Evolutionary conservation across 2,888 invertebrate genomes (phyloP).

Genomic region (Athripsodes cinereus): DNA sequence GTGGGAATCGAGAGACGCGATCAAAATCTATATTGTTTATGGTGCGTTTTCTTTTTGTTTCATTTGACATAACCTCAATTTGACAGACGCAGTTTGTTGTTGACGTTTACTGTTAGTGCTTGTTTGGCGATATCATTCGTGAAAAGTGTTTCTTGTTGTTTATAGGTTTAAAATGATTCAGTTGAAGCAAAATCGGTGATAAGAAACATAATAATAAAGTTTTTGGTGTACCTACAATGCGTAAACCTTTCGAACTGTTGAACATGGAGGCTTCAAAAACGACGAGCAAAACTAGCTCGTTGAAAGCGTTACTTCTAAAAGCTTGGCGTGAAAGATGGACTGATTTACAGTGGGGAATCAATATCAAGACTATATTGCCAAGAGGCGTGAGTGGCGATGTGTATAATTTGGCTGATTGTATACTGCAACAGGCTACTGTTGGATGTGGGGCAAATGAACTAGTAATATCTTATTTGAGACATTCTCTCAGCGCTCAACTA

Average conservation of each 20-base stretch:
- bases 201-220: neutral
- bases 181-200: neutral
- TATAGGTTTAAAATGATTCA: conserved; percentile 3
- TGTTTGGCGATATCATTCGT: neutral
- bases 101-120: conserved; percentile 13
- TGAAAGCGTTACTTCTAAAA: conserved; percentile 71
- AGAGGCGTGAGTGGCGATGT: conserved; percentile 90
- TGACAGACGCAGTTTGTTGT: neutral
- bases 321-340: conserved; percentile 97
- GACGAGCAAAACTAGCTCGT: conserved; percentile 74
- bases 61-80: conserved; percentile 15
- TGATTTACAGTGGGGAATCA: conserved; percentile 93
- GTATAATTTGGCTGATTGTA: conserved; percentile 88
- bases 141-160: neutral
- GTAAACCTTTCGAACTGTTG: conserved; percentile 29
- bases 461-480: conserved; percentile 86
- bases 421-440: conserved; percentile 88
- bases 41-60: neutral
- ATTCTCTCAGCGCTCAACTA: conserved; percentile 83
- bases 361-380: conserved; percentile 86
- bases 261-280: conserved; percentile 69
- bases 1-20: neutral
- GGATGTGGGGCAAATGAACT: conserved; percentile 90
- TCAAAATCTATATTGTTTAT: neutral
- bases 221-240: conserved; percentile 16